These are phyloP conservation scores for Poecilia latipinna DNA, from an alignment of 2,113 vertebrate genomes.

Conservation along the genomic window DNA sequence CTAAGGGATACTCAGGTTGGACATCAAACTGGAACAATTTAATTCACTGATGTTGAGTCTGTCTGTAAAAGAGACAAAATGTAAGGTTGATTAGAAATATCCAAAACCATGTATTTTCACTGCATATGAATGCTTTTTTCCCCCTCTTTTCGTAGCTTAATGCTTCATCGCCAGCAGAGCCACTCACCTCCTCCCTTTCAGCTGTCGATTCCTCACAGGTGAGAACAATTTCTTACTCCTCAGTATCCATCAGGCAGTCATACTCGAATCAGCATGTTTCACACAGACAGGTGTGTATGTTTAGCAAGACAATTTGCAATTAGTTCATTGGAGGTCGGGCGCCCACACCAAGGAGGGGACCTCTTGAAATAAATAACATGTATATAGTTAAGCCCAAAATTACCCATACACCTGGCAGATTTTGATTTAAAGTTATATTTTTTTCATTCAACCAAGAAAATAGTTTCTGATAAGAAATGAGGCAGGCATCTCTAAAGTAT, in stretches of 20 bases:
- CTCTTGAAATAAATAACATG: not conserved
- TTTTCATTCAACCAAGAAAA: not conserved
- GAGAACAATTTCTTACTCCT: not conserved
- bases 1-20: slow-evolving; percentile 68
- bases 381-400: not conserved
- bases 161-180: not conserved
- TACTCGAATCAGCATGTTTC: not conserved
- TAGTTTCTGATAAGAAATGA: not conserved
- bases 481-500: too few species aligned
- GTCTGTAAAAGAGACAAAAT: not conserved
- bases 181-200: not conserved
- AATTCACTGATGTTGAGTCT: too few species aligned
- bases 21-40: not conserved
- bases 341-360: not conserved
- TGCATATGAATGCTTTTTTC: too few species aligned
- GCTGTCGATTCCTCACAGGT: slow-evolving; percentile 42
- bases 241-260: not conserved
- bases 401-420: not conserved
- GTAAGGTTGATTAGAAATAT: too few species aligned
- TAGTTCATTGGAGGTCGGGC: too few species aligned
- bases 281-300: not conserved
- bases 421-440: not conserved
- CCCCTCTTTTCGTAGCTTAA: slow-evolving; percentile 11
- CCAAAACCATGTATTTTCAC: not conserved
- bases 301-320: too few species aligned